Base-by-base conservation (phyloP, 2,113 vertebrate species). In the Pundamilia nyererei region DNA sequence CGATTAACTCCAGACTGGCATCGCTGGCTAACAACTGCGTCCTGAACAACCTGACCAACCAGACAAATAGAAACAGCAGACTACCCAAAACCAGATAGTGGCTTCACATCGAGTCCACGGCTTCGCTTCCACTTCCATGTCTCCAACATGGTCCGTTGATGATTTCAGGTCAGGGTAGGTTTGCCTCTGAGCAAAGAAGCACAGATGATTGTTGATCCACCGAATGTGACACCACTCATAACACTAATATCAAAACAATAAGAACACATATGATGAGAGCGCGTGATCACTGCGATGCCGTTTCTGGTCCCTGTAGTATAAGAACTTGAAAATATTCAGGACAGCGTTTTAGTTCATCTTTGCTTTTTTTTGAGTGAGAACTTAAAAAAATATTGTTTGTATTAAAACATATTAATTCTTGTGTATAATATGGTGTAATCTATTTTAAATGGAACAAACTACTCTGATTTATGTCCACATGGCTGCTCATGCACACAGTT, bases 41-140 rank as follows among this genome's bases (percentile, higher is more conserved):
- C 65, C 93, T 95, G 10, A 95, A 95, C 68, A 93, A 96, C 55
- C 94, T 97, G 47, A 95, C 94, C 26, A 93, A 96, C 84, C 93
- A 95, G 75, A 96, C 96, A 89, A 95, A 79, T 42, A 86, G 95
- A 5, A 95, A 90, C 88, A 95, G 95, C 89, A 90, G 94, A 70
- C 85, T 93, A 2, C 95, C 95, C 14, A 97, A 97, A 95, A 94
- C 95, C 88, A 96, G 96, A 95, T 96, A 97, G 2, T 70, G 31
- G 65, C 5, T 21, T 9, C 14, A 15, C 12, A 55, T 17, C 4
- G 29, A n/a, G 2, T 47, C 35, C 26, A 26, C 77, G 49, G 7
- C 15, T 58, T 19, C 60, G 77, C 33, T 6, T 7, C 47, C 6
- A 6, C 15, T 45, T 49, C 40, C 4, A 38, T 35, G 24, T 88